These are phyloP conservation scores for Dryas iulia DNA, from an alignment of 1,140 invertebrate species.

Conservation along the genomic window DNA sequence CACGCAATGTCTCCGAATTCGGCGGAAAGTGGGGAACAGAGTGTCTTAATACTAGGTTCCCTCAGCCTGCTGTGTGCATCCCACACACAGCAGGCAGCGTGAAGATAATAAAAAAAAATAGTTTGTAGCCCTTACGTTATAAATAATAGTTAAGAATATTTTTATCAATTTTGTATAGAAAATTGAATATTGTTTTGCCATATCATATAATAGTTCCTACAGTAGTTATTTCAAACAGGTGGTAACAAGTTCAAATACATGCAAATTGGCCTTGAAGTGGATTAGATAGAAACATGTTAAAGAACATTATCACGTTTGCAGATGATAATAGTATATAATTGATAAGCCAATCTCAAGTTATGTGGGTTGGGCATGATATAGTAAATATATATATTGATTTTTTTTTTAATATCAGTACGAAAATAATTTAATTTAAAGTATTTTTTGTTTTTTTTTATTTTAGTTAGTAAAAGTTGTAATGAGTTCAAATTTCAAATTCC, in stretches of 20 bases:
- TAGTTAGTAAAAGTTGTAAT: too few relatives aligned
- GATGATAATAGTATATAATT: background rate
- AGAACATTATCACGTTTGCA: background rate
- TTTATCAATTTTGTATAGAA: background rate
- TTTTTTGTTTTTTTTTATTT: too few relatives aligned
- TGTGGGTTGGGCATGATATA: background rate
- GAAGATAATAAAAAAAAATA: too few relatives aligned
- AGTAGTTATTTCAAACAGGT: background rate
- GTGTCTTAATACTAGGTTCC: too few relatives aligned
- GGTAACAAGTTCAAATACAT: background rate
- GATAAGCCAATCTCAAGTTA: background rate
- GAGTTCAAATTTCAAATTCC: too few relatives aligned
- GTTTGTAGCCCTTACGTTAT: too few relatives aligned
- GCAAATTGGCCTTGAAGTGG: background rate
- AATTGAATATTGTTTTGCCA: background rate
- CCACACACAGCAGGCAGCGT: too few relatives aligned
- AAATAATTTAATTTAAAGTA: too few relatives aligned
- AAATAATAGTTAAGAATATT: background rate
- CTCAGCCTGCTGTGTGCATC: too few relatives aligned
- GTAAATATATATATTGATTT: background rate
- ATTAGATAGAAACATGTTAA: background rate
- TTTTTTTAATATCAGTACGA: background rate
- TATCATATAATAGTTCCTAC: background rate
- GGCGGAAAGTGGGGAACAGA: too few relatives aligned
- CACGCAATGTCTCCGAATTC: too few relatives aligned